These are phyloP conservation scores for Macrophya alboannulata DNA, from an alignment of 2,888 invertebrate species.

Conservation along the genomic window DNA sequence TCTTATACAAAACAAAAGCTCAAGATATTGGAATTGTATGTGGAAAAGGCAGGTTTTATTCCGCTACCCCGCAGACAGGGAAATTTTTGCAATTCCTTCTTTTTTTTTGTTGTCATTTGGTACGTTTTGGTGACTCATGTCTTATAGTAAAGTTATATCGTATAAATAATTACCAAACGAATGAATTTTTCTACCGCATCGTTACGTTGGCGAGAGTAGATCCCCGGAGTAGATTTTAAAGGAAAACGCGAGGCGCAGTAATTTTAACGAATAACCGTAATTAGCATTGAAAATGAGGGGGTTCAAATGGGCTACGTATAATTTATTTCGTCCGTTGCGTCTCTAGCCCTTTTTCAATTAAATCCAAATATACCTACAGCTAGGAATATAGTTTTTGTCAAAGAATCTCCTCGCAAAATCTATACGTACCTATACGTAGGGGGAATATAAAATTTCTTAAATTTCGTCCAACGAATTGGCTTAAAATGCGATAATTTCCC, in stretches of 20 bases:
- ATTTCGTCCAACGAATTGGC: background rate
- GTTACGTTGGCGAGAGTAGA: conserved; percentile 2
- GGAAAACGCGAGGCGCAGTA: conserved; percentile 1
- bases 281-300: conserved; percentile 33
- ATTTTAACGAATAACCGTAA: conserved; percentile 39
- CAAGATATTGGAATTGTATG: background rate
- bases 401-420: background rate
- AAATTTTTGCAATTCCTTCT: background rate
- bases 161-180: conserved; percentile 6
- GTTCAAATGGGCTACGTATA: conserved; percentile 31
- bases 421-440: background rate
- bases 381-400: background rate
- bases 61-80: background rate
- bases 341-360: conserved; percentile 2
- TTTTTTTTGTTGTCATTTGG: too few species aligned
- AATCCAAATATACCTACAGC: conserved; percentile 22
- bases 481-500: background rate
- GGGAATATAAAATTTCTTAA: background rate
- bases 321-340: conserved; percentile 29
- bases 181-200: conserved; percentile 16
- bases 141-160: background rate
- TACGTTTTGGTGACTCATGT: background rate
- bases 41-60: background rate
- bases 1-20: background rate
- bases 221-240: conserved; percentile 2